Percentiles rank a stretch among this genome's conserved stretches.
Conservation (phyloP, 2,113 vertebrate species). For the Bettongia penicillata region DNA sequence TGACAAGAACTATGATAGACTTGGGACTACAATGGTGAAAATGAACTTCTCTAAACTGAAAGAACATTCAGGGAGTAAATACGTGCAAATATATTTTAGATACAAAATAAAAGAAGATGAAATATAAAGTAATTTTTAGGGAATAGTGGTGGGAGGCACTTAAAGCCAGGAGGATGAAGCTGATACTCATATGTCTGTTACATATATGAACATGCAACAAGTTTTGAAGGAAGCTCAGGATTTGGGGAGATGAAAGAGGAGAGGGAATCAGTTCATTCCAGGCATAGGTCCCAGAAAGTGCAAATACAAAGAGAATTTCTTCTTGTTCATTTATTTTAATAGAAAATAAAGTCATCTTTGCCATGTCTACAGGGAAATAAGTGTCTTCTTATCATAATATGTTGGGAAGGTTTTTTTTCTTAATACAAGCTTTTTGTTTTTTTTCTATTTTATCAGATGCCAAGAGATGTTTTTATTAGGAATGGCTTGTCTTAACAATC, state of each 20-base stretch:
- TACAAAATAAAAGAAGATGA: neutral
- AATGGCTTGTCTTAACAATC: neutral
- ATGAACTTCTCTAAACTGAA: neutral
- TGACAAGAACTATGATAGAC: rapidly evolving
- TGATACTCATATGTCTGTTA: neutral
- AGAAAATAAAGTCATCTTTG: neutral
- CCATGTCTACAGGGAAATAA: neutral
- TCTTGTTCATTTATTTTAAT: neutral
- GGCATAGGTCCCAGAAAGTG: neutral
- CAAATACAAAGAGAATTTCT: neutral
- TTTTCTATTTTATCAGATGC: neutral
- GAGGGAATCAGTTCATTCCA: neutral
- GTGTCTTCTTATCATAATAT: neutral
- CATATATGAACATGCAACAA: neutral
- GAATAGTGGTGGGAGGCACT: neutral
- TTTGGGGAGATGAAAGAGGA: neutral
- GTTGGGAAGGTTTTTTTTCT: neutral
- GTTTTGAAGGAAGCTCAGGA: neutral
- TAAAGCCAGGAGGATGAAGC: neutral
- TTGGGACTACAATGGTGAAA: neutral
- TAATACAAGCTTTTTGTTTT: neutral
- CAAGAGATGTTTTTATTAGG: neutral
- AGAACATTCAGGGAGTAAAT: neutral
- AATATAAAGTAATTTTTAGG: neutral
- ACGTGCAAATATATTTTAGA: neutral